A percentile compares a stretch with the other conserved stretches of the same genome.
These are phyloP conservation scores for Macropodus opercularis DNA, from an alignment of 2,797 vertebrate species.

Conservation along the genomic window DNA sequence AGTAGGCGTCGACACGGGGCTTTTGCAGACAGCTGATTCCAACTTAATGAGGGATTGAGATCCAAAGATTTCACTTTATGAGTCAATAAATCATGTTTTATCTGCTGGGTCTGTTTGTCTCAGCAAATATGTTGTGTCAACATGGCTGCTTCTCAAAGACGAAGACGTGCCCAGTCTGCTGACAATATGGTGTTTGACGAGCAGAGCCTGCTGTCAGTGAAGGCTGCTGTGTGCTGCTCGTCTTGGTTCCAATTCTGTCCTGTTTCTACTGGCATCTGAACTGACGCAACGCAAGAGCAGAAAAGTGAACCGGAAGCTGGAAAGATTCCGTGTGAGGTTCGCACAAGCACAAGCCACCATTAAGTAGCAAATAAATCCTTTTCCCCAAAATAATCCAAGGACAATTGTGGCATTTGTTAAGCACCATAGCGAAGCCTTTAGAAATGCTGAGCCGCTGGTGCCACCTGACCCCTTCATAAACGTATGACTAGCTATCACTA, in stretches of 20 bases:
- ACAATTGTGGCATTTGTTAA: background rate
- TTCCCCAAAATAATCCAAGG: background rate
- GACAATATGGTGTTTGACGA: no score
- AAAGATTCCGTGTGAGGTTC: no score
- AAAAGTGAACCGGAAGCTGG: background rate
- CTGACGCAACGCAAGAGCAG: background rate
- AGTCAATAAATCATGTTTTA: background rate
- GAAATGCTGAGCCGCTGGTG: background rate
- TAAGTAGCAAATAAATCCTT: background rate
- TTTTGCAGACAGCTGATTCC: conserved; percentile 22
- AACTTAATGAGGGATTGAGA: conserved; percentile 21
- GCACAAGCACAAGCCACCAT: no score
- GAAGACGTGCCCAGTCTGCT: background rate
- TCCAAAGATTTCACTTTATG: conserved; percentile 2
- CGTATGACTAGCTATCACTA: no score
- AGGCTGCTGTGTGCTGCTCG: background rate
- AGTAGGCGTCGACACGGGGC: background rate
- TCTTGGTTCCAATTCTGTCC: background rate
- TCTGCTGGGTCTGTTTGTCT: background rate
- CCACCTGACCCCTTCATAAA: background rate
- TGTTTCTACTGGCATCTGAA: background rate
- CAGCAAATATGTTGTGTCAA: conserved; percentile 1
- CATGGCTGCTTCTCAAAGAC: background rate
- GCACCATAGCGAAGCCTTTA: background rate
- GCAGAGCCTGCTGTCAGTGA: background rate